Conservation (phyloP, 2,888 invertebrate species). For the Melinaea marsaeus region DNA sequence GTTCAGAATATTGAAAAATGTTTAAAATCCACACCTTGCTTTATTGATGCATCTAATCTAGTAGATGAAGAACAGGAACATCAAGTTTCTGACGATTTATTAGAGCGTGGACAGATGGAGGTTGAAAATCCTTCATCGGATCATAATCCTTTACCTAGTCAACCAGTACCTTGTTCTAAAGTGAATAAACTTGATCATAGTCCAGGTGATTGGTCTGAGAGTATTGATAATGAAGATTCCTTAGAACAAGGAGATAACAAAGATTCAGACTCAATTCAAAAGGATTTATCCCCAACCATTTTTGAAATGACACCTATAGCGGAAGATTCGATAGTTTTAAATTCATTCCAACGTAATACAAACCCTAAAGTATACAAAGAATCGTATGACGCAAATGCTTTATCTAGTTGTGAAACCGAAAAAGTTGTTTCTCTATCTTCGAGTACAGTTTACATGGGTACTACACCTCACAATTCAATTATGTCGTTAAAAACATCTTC, state of each 20-base stretch:
- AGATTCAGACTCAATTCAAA: constrained; percentile 55
- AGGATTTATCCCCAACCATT: constrained; percentile 59
- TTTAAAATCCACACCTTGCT: constrained; percentile 75
- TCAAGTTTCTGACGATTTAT: constrained; percentile 38
- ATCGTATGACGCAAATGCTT: constrained; percentile 2
- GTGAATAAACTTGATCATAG: constrained; percentile 49
- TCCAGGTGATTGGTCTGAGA: constrained; percentile 60
- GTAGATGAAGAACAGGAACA: constrained; percentile 80
- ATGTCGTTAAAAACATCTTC: constrained; percentile 67
- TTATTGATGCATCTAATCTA: constrained; percentile 87
- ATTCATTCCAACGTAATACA: constrained; percentile 40
- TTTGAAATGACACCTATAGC: constrained; percentile 62
- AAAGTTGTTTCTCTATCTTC: constrained; percentile 20
- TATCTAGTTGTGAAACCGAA: constrained; percentile 13
- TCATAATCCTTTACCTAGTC: constrained; percentile 44
- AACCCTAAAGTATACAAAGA: constrained; percentile 19
- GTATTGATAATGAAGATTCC: constrained; percentile 65
- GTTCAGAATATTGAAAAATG: constrained; percentile 38
- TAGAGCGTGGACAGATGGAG: constrained; percentile 8
- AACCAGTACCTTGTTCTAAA: constrained; percentile 53
- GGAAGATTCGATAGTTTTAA: constrained; percentile 53
- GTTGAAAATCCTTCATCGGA: constrained; percentile 28
- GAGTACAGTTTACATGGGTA: constrained; percentile 52
- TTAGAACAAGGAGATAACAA: constrained; percentile 57
- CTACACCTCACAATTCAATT: constrained; percentile 83